Evolutionary conservation across 2,113 vertebrate species (phyloP).

Genomic region (Nyctibius bracteatus): DNA sequence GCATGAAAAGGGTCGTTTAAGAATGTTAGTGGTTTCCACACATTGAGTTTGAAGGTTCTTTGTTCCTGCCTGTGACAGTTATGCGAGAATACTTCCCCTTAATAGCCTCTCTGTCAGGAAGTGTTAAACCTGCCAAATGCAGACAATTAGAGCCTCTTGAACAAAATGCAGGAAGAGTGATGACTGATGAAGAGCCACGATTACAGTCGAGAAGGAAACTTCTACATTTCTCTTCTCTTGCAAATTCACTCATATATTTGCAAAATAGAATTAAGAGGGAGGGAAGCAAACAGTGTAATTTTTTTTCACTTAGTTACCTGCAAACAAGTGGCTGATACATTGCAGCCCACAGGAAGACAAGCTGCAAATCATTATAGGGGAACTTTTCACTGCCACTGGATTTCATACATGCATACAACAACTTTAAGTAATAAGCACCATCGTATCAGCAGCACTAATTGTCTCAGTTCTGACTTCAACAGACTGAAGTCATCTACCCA

Average conservation of each 20-base stretch:
- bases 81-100: conserved; percentile 87
- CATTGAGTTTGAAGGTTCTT: conserved; percentile 81
- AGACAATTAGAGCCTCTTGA: conserved; percentile 86
- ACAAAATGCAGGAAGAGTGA: conserved; percentile 83
- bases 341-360: background rate
- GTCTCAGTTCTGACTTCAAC: background rate
- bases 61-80: conserved; percentile 87
- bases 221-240: conserved; percentile 76
- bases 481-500: background rate
- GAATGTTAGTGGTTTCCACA: conserved; percentile 81
- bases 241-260: conserved; percentile 68
- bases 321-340: conserved; percentile 36
- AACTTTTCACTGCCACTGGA: background rate
- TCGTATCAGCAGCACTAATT: background rate
- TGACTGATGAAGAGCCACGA: conserved; percentile 75
- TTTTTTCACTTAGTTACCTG: conserved; percentile 49
- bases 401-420: background rate
- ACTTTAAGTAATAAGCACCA: background rate
- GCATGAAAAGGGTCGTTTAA: conserved; percentile 79
- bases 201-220: conserved; percentile 75
- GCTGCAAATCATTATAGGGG: background rate
- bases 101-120: conserved; percentile 91
- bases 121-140: conserved; percentile 89
- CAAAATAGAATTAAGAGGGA: conserved; percentile 55
- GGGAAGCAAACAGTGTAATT: conserved; percentile 28